Conservation (phyloP, 1,140 invertebrate genomes). For the Sarcophaga bullata region DNA sequence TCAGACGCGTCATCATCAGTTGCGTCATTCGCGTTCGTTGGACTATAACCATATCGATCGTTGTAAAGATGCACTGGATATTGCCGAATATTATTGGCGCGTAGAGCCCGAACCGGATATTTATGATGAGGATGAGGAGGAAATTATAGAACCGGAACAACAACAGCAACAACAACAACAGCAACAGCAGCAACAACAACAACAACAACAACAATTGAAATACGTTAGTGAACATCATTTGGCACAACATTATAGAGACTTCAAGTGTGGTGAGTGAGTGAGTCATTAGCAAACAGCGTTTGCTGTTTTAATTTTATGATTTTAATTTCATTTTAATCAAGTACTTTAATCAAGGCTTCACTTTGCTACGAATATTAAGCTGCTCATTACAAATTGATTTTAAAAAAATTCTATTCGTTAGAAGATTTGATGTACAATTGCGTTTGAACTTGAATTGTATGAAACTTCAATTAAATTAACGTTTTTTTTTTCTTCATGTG, state of each 20-base stretch:
- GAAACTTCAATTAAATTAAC: too few species aligned
- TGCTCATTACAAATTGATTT: too few species aligned
- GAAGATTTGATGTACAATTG: too few species aligned
- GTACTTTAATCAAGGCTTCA: too few species aligned
- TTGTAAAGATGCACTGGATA: constrained; percentile 59
- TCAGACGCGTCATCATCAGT: constrained; percentile 53
- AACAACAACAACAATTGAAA: constrained; percentile 28
- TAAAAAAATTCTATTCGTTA: too few species aligned
- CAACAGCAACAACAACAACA: not conserved
- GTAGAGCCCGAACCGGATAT: constrained; percentile 57
- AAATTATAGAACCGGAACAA: constrained; percentile 13
- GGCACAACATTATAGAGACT: constrained; percentile 24
- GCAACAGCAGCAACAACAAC: constrained; percentile 6
- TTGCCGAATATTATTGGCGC: constrained; percentile 63
- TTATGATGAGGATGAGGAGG: constrained; percentile 40
- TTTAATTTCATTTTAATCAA: too few species aligned
- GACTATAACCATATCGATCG: constrained; percentile 54
- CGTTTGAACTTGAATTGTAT: too few species aligned
- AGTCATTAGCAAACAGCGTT: too few species aligned
- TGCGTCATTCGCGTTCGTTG: constrained; percentile 61
- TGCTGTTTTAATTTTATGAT: too few species aligned
- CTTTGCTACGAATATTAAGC: too few species aligned
- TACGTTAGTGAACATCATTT: constrained; percentile 31
- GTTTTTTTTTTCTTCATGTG: too few species aligned
- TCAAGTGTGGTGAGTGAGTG: constrained; percentile 27